Conservation (phyloP, 2,888 invertebrate genomes). For the Agrotis puta region DNA sequence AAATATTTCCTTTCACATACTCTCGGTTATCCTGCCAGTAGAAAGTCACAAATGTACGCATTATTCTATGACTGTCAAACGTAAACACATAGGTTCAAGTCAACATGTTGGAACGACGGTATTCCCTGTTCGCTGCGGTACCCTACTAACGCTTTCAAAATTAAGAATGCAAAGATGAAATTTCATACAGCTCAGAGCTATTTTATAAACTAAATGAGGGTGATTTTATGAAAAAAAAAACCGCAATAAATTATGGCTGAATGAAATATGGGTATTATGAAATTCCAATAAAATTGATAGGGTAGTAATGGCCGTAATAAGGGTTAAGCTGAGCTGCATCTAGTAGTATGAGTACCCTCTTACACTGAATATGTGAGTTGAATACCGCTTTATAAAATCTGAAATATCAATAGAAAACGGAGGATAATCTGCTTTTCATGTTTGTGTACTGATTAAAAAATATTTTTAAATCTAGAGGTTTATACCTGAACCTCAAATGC, state of each 20-base stretch:
- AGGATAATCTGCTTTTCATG: slow-evolving; percentile 9
- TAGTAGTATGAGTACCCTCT: slow-evolving; percentile 23
- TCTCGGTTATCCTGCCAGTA: not conserved
- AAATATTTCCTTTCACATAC: too few relatives aligned
- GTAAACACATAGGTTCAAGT: not conserved
- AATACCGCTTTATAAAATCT: slow-evolving; percentile 36
- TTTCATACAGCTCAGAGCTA: slow-evolving; percentile 15
- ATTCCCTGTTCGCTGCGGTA: not conserved
- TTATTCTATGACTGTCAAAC: slow-evolving; percentile 6
- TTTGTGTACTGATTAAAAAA: slow-evolving; percentile 2
- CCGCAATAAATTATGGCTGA: slow-evolving; percentile 29
- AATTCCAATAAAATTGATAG: slow-evolving; percentile 58
- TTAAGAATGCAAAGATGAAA: slow-evolving; percentile 35
- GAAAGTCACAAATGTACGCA: not conserved
- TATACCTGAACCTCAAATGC: not conserved
- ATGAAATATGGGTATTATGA: slow-evolving; percentile 48
- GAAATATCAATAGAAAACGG: not conserved
- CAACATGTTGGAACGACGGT: slow-evolving; percentile 17
- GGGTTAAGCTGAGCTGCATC: slow-evolving; percentile 28
- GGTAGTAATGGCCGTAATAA: slow-evolving; percentile 18
- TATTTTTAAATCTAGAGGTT: slow-evolving; percentile 8
- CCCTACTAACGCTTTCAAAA: slow-evolving; percentile 26
- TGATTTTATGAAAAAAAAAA: slow-evolving; percentile 28
- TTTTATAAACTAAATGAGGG: slow-evolving; percentile 29
- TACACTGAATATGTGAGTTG: slow-evolving; percentile 9